A percentile compares a stretch with the other conserved stretches of the same genome.
These are phyloP conservation scores for Macropis europaea DNA, from an alignment of 2,888 invertebrate species.

Conservation along the genomic window DNA sequence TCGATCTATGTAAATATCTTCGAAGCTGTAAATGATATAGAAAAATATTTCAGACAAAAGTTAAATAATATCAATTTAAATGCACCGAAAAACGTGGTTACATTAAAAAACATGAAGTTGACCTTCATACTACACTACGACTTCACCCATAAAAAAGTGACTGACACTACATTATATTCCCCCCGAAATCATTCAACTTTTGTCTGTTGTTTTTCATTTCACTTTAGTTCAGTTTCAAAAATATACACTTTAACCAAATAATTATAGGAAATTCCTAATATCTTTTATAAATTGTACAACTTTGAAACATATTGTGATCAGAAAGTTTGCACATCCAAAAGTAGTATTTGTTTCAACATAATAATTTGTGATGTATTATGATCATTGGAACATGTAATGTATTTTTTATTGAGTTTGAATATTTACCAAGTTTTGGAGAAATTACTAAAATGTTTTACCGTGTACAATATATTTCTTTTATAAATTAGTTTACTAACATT, in stretches of 20 bases:
- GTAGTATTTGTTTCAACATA: not conserved
- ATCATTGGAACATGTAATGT: not conserved
- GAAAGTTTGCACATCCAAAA: constrained; percentile 16
- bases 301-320: not conserved
- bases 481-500: not conserved
- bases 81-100: too few relatives aligned
- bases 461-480: not conserved
- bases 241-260: constrained; percentile 1
- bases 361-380: not conserved
- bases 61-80: too few relatives aligned
- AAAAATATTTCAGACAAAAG: too few relatives aligned
- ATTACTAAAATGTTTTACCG: not conserved
- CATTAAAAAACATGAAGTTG: too few relatives aligned
- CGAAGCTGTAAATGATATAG: too few relatives aligned
- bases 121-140: too few relatives aligned
- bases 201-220: too few relatives aligned
- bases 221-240: too few relatives aligned
- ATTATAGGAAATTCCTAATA: constrained; percentile 1
- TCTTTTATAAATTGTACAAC: constrained; percentile 3
- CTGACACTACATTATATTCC: too few relatives aligned
- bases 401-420: constrained; percentile 10
- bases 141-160: too few relatives aligned
- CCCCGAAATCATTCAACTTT: too few relatives aligned
- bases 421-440: not conserved
- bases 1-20: too few relatives aligned